Evolutionary conservation across 1,140 invertebrate genomes (phyloP), one percentile per base, ranked within the genome.

Genomic region (Dreissena polymorpha): DNA sequence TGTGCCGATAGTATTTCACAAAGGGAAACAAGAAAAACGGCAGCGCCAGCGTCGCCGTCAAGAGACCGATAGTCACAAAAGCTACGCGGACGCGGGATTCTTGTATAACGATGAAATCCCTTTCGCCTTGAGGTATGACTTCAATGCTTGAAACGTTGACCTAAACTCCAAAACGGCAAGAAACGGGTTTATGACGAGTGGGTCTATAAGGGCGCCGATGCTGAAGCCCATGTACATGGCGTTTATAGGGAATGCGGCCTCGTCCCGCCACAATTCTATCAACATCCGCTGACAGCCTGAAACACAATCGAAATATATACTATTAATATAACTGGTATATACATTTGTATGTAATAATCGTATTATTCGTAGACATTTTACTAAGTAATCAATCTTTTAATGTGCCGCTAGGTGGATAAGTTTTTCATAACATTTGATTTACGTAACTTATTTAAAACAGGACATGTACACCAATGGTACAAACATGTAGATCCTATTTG

Each of bases 131-230:
- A 13, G 51, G 27, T 14, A 60, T 49, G 23, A 39, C 60, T 18
- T 39, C 57, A 23, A 14, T 50, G 18, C 16, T 49, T 49, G 57
- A 5, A 51, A 49, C 50, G 25, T 14, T 64, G 8, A 21, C 63
- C n/a, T 72, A 21, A 70, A 50, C 50, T 51, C 57, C 8, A 74
- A 14, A 0, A 70, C 60, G 49, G 73, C 81, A 12, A 88, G 64
- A 65, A 88, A 88, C 3, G 83, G 85, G 29, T 76, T 75, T 8
- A 69, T 80, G n/a, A 88, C 76, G 6, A 84, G 72, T 8, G 87
- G 87, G 50, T 71, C 83, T 39, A 83, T 23, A 0, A 88, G n/a
- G 27, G 85, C 83, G n/a, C 87, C 87, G 67, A 86, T 70, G 0
- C n/a, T n/a, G n/a, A n/a, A n/a, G n/a, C n/a, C n/a, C n/a, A n/a